These are phyloP conservation scores for Nemurella pictetii DNA, from an alignment of 2,888 invertebrate genomes.

Conservation along the genomic window DNA sequence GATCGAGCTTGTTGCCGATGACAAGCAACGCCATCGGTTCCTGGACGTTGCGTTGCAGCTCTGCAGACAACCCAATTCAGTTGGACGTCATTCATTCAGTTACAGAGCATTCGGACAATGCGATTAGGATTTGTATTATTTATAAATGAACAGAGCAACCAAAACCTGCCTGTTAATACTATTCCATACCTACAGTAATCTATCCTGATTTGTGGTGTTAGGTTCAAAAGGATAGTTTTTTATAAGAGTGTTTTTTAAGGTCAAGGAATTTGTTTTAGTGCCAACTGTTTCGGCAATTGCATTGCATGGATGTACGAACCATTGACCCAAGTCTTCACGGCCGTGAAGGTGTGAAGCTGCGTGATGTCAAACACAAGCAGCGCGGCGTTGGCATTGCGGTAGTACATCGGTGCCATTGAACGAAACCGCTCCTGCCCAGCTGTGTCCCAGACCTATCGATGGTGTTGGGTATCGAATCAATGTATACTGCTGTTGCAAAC, in stretches of 20 bases:
- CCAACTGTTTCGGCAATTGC: too few relatives aligned
- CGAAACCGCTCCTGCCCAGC: conserved; percentile 87
- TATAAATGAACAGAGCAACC: too few relatives aligned
- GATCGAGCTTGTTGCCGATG: conserved; percentile 85
- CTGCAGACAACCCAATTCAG: conserved; percentile 47
- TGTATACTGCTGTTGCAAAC: not conserved
- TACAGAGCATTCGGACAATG: too few relatives aligned
- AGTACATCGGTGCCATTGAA: conserved; percentile 95
- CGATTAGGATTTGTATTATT: too few relatives aligned
- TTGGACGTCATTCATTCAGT: too few relatives aligned
- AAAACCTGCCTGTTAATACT: too few relatives aligned
- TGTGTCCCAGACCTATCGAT: conserved; percentile 82
- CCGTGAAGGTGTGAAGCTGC: conserved; percentile 70
- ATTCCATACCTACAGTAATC: too few relatives aligned
- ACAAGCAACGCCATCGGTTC: conserved; percentile 77
- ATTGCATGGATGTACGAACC: conserved; percentile 57
- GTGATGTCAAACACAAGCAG: conserved; percentile 86
- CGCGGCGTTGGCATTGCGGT: conserved; percentile 88
- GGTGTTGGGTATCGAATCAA: not conserved
- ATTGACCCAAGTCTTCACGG: conserved; percentile 84
- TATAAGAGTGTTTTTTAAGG: too few relatives aligned
- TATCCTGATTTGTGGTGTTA: too few relatives aligned
- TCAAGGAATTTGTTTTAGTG: not conserved
- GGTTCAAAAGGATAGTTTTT: too few relatives aligned
- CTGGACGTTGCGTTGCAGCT: conserved; percentile 69